Conservation (phyloP, 2,888 invertebrate genomes). For the Cremastinae sp. region DNA sequence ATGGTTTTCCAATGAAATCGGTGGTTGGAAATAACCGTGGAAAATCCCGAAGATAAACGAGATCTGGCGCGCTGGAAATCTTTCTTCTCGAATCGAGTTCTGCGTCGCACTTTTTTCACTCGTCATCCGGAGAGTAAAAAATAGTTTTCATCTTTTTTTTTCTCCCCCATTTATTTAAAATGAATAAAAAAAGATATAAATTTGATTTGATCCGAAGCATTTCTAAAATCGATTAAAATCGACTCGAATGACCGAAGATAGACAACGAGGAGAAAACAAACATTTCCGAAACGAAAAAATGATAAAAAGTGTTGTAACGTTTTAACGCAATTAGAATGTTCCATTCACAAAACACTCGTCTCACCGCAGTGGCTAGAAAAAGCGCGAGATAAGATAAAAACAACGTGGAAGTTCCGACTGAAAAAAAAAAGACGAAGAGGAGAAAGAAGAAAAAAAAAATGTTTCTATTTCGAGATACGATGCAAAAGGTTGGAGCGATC, state of each 20-base stretch:
- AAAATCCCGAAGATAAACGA: constrained; percentile 63
- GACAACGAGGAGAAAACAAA: too few species aligned
- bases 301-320: not conserved
- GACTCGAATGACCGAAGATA: too few species aligned
- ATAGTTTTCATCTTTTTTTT: not conserved
- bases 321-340: not conserved
- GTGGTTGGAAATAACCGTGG: constrained; percentile 65
- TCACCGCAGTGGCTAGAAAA: not conserved
- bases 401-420: not conserved
- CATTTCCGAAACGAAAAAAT: too few species aligned
- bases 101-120: constrained; percentile 16
- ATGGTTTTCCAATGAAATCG: constrained; percentile 52
- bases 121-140: constrained; percentile 12
- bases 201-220: too few species aligned
- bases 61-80: constrained; percentile 21
- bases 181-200: too few species aligned
- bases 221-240: too few species aligned
- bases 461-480: constrained; percentile 50
- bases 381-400: not conserved
- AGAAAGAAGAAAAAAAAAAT: constrained; percentile 26
- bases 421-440: constrained; percentile 1
- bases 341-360: constrained; percentile 4
- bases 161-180: too few species aligned
- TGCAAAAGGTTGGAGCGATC: constrained; percentile 53
- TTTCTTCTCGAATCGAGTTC: constrained; percentile 19